Evolutionary conservation across 2,113 vertebrate genomes (phyloP).

Genomic region (Bubalus kerabau): DNA sequence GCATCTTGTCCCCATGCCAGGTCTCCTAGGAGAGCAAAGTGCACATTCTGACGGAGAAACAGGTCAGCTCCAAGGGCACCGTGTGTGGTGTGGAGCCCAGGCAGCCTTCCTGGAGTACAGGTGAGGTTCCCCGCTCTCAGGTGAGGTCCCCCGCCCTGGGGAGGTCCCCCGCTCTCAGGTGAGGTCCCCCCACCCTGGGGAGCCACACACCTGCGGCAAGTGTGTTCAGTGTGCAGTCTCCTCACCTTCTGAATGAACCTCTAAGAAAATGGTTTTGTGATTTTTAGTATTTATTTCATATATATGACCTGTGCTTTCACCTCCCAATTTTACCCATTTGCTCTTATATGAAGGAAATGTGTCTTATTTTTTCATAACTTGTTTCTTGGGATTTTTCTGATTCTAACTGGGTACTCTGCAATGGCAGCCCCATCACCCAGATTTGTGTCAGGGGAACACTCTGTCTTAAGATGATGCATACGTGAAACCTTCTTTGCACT

Average conservation of each 20-base stretch:
- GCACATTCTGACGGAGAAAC: background rate
- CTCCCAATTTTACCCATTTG: background rate
- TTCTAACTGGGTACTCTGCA: too few relatives aligned
- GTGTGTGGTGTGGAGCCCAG: too few relatives aligned
- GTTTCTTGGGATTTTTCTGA: too few relatives aligned
- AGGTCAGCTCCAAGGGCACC: accelerated
- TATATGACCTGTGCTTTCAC: background rate
- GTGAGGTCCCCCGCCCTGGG: too few relatives aligned
- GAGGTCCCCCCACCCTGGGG: too few relatives aligned
- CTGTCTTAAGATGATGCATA: background rate
- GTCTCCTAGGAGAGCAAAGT: accelerated
- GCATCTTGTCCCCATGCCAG: background rate
- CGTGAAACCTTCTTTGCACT: accelerated
- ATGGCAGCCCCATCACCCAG: accelerated
- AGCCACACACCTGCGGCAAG: accelerated
- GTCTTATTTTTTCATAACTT: too few relatives aligned
- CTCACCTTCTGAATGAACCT: background rate
- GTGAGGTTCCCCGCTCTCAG: background rate
- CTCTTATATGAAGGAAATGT: background rate
- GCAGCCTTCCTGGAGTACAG: background rate
- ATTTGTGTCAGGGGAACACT: background rate
- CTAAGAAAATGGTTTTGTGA: too few relatives aligned
- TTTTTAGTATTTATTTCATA: background rate
- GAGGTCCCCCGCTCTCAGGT: too few relatives aligned
- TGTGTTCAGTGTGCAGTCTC: accelerated